phyloP scores from a whole-genome alignment of 2,797 vertebrate species.

The Micromesistius poutassou region DNA sequence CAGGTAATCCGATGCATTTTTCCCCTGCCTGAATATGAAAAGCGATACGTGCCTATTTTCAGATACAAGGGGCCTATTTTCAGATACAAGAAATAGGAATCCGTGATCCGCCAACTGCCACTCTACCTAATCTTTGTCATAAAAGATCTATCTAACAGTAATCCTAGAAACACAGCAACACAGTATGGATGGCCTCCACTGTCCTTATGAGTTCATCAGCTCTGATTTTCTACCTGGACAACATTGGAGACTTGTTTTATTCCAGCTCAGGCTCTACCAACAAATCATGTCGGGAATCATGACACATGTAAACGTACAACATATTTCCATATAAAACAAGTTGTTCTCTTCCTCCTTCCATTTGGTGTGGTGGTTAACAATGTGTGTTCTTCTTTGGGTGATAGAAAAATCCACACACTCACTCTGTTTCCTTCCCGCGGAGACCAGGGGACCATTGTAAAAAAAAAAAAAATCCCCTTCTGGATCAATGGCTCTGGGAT shows the following conservation, averaged over 20 bases:
- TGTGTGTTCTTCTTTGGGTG: background rate
- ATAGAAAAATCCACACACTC: background rate
- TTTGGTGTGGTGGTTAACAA: background rate
- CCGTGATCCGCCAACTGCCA: background rate
- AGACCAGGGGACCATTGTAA: background rate
- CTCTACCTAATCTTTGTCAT: background rate
- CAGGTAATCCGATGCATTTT: background rate
- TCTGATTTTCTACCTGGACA: background rate
- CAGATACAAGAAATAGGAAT: background rate
- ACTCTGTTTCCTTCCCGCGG: background rate
- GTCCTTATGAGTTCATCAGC: background rate
- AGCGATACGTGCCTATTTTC: too few relatives aligned
- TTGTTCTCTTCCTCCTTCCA: background rate
- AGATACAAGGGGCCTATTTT: background rate
- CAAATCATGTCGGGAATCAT: background rate
- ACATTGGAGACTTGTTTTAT: too few relatives aligned
- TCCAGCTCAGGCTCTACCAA: background rate
- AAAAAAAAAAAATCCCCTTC: background rate
- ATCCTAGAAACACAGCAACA: background rate
- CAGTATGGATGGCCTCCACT: background rate
- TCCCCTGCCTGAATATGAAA: background rate
- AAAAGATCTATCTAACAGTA: background rate
- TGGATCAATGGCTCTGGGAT: background rate
- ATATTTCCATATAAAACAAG: background rate
- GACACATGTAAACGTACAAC: background rate